These are phyloP conservation scores for Rhimphoctona megacephalus DNA, from an alignment of 2,888 invertebrate species.

Conservation along the genomic window DNA sequence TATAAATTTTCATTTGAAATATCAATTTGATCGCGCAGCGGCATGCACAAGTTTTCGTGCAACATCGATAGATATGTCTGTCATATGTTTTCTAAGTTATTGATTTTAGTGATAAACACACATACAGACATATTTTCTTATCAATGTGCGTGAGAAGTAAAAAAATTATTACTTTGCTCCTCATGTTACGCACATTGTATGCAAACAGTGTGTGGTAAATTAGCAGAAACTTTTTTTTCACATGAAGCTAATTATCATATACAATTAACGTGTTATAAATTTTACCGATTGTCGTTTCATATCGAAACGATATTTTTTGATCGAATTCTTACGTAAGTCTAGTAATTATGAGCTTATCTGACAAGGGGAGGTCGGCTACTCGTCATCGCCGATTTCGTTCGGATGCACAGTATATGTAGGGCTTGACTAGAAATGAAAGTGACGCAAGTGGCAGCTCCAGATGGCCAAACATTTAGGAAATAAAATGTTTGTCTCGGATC, in stretches of 20 bases:
- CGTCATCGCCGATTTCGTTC: no score
- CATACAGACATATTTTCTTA: slow-evolving; percentile 1
- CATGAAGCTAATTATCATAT: slow-evolving; percentile 18
- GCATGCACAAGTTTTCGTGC: not conserved
- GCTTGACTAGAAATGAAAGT: no score
- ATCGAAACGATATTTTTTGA: no score
- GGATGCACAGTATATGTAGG: no score
- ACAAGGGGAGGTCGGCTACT: no score
- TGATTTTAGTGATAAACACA: slow-evolving; percentile 1
- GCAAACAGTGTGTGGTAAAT: slow-evolving; percentile 14
- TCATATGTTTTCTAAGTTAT: slow-evolving; percentile 11
- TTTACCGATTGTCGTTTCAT: not conserved
- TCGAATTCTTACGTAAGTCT: not conserved
- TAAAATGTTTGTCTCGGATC: no score
- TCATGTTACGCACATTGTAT: slow-evolving; percentile 6
- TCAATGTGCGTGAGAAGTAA: slow-evolving; percentile 3
- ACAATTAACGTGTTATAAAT: slow-evolving; percentile 1
- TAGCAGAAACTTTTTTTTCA: not conserved
- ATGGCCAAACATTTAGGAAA: no score
- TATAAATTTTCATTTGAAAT: not conserved
- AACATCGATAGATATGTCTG: not conserved
- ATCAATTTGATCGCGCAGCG: not conserved
- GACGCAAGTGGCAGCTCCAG: no score
- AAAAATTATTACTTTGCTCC: slow-evolving; percentile 12
- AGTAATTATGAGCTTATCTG: not conserved